Evolutionary conservation across 2,888 invertebrate species (phyloP), one percentile per base, ranked within the genome.

Genomic region (Boloria selene): DNA sequence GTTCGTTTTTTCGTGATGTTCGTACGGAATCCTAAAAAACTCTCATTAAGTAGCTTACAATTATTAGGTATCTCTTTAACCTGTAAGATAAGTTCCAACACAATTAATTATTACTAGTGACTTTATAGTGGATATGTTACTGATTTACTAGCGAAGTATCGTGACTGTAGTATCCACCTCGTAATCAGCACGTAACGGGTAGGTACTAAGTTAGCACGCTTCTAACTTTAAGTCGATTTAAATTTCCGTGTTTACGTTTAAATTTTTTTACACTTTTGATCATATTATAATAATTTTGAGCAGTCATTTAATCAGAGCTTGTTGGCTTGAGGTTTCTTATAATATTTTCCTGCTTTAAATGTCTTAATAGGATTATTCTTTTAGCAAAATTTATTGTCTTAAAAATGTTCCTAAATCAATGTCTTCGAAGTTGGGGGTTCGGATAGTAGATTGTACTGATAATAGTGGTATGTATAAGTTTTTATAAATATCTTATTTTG

Each of bases 161-260:
- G 61, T 61, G 68, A 61, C 52, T 60, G 51, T 61, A 38, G 52
- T 47, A 59, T 61, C 61, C 61, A 50, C 63, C 65, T 26, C 68
- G 65, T 65, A 68, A 68, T 38, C 59, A 53, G 38, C 47, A 51
- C 47, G 59, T 64, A 68, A 68, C 68, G 65, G 55, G 68, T 65
- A 68, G 22, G 3, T 52, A 58, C 42, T 17, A 49, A 50, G 50
- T 52, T 45, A 64, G 38, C 65, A 65, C 68, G 61, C 50, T 61
- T 61, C 61, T 38, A 61, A 49, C 22, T 65, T 60, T 51, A 62
- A 62, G 65, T 53, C 65, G 62, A 68, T 63, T 60, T 63, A 59
- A 62, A 62, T 62, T 63, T 68, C 65, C 68, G 52, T 60, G 55
- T 59, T 68, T 65, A 54, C 53, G 13, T 49, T 62, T 56, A 52